These are phyloP conservation scores for Escarpia spicata DNA, from an alignment of 2,888 invertebrate species.

Conservation along the genomic window DNA sequence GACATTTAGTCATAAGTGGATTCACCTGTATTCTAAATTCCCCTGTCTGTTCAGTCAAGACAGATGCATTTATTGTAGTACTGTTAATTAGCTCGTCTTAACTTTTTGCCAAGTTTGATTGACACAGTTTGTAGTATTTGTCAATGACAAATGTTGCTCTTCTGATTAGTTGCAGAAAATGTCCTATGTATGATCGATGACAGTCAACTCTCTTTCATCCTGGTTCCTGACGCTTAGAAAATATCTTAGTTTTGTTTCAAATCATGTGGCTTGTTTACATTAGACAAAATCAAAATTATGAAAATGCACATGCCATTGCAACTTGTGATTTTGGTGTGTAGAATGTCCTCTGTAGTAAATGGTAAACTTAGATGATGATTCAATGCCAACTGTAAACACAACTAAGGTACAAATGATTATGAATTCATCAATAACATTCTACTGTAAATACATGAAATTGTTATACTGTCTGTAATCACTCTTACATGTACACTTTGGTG, in stretches of 20 bases:
- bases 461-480: not conserved
- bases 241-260: not conserved
- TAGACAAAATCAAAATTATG: not conserved
- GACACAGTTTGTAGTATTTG: not conserved
- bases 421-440: not conserved
- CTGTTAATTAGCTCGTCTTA: not conserved
- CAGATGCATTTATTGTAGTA: not conserved
- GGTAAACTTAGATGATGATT: not conserved
- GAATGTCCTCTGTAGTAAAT: not conserved
- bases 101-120: not conserved
- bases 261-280: not conserved
- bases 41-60: not conserved
- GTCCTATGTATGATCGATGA: not conserved
- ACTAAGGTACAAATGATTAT: not conserved
- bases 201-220: not conserved
- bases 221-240: too few relatives aligned
- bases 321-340: not conserved
- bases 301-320: not conserved
- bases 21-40: not conserved
- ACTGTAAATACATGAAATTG: not conserved
- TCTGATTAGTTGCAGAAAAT: not conserved
- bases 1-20: not conserved
- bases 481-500: not conserved
- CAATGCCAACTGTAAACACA: too few relatives aligned
- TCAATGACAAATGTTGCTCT: not conserved